Base-by-base conservation (phyloP, 92 coral and sea anemone genomes). In the Hydrozoanthus gracilis region DNA sequence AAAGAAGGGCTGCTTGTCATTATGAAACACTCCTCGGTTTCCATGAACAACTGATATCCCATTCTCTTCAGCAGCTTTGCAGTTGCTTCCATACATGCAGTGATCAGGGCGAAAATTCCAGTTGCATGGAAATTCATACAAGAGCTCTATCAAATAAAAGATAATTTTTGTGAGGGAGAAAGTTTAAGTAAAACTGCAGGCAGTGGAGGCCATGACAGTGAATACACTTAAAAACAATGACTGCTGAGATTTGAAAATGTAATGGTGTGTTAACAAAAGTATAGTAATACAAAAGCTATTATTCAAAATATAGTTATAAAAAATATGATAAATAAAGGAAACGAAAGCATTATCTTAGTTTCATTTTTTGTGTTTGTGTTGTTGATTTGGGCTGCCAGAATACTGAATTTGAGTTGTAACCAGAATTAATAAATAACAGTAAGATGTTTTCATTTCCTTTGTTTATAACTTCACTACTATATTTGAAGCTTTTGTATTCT, bases 41-140 rank as follows among this genome's bases (percentile, higher is more conserved):
- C 99, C 99, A 91, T 97, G 99, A 91, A 97, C 82, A 70, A 97
- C 93, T 80, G 93, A 91, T 44, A 97, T 94, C 71, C 99, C 99
- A 70, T 92, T 90, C 47, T 45, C 76, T 44, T 78, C 77, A 52
- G 97, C 98, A 44, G 92, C 78, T 17, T 79, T 76, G 82, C 99
- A 97, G 86, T 93, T 95, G 86, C 92, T 97, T 18, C 96, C 95
- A 44, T 95, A 95, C 90, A 95, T 96, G 88, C 99, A 96, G 88
- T 96, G 98, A 62, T 96, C 99, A 18, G 98, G 91, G n/a, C 99
- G 93, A 82, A 90, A 96, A 90, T 96, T 96, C 99, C 99, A 96
- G 51, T 96, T 96, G 78, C 99, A 96, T 11, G 92, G 60, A 84
- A 89, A 90, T 44, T 89, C 88, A 69, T 95, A 92, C 45, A 96